Conservation (phyloP, 2,113 vertebrate species). For the Rallus limicola region DNA sequence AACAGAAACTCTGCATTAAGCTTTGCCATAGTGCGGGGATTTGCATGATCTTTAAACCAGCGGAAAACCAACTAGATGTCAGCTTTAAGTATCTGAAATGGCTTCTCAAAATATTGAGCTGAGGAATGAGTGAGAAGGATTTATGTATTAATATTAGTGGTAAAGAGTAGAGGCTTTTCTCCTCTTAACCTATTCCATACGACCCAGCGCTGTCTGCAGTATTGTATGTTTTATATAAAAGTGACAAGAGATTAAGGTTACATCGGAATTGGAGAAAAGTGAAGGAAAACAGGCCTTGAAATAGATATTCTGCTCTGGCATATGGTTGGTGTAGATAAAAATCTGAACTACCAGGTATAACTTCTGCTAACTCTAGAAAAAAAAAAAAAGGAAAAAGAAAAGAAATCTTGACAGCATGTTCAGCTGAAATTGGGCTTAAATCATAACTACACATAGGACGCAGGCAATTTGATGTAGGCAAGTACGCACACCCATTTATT, state of each 20-base stretch:
- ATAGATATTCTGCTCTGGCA: not conserved
- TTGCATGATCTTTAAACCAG: not conserved
- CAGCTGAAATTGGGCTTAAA: not conserved
- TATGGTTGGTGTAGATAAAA: not conserved
- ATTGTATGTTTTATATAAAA: not conserved
- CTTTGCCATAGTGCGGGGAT: accelerated
- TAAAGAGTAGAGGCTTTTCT: not conserved
- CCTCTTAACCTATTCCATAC: not conserved
- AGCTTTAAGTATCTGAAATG: slow-evolving; percentile 8
- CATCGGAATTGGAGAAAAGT: not conserved
- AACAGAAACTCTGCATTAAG: not conserved
- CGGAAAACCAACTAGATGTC: not conserved
- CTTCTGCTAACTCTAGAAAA: not conserved
- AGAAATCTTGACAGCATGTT: not conserved
- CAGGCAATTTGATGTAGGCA: not conserved
- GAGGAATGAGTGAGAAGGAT: not conserved
- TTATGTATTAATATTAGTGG: not conserved
- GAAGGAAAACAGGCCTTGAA: not conserved
- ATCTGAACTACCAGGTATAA: not conserved
- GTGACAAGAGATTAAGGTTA: not conserved
- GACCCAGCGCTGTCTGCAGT: not conserved
- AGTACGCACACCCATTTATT: not conserved
- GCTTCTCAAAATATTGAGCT: not conserved
- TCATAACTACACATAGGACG: not conserved
- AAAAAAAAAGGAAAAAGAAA: not conserved